Percentiles rank a stretch among this genome's conserved stretches.
phyloP scores from a whole-genome alignment of 2,797 vertebrate genomes.

The Pseudochirops corinnae region DNA sequence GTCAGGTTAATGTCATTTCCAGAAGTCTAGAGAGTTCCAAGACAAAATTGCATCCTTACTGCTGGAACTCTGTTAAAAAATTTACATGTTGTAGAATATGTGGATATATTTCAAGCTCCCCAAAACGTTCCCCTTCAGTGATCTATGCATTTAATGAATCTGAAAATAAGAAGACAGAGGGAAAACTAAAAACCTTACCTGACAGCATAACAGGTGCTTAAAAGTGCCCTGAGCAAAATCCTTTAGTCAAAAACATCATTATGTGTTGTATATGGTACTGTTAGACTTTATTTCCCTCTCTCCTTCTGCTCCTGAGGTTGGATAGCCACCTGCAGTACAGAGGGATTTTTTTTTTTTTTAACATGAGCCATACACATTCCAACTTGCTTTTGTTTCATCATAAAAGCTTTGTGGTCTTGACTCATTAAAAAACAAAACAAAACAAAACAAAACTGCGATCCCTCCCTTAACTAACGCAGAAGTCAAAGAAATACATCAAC shows the following conservation, averaged over 20 bases:
- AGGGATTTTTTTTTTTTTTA: constrained; percentile 59
- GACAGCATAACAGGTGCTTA: constrained; percentile 76
- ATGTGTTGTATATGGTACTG: constrained; percentile 53
- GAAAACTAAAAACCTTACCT: constrained; percentile 22
- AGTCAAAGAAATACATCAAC: constrained; percentile 17
- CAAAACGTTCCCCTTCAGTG: constrained; percentile 18
- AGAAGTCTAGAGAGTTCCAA: neutral
- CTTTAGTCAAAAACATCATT: constrained; percentile 71
- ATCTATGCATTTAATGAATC: constrained; percentile 22
- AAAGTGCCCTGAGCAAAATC: constrained; percentile 67
- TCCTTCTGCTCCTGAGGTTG: constrained; percentile 54
- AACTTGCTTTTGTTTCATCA: constrained; percentile 25
- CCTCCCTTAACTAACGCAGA: constrained; percentile 48
- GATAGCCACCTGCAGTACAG: constrained; percentile 58
- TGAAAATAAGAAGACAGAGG: constrained; percentile 40
- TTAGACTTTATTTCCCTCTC: constrained; percentile 50
- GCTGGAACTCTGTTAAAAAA: neutral
- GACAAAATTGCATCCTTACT: constrained; percentile 5
- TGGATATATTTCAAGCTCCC: constrained; percentile 25
- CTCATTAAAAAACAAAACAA: constrained; percentile 15
- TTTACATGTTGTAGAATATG: neutral
- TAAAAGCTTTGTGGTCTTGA: neutral
- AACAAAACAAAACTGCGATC: neutral
- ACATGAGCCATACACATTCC: constrained; percentile 32
- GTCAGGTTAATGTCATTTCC: neutral